Base-by-base conservation (phyloP, 2,113 vertebrate species). In the Phoenicopterus ruber region DNA sequence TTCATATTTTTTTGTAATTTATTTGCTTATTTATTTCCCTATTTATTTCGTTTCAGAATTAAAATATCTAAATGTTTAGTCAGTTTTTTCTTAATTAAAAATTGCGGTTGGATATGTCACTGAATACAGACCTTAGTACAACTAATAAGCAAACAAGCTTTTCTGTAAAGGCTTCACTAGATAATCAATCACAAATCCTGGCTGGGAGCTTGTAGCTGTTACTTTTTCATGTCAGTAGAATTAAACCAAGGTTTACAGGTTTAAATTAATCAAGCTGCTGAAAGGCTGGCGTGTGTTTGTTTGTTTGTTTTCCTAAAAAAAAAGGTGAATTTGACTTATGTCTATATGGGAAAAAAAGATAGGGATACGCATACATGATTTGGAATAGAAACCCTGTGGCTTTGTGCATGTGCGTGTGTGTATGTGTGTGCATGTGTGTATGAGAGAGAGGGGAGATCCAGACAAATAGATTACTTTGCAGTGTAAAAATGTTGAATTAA, bases 111-210 rank as follows among this genome's bases (percentile, higher is more conserved):
- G 77, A 52, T 85, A 63, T 96, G 81, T 97, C 65, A 94, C 62
- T 81, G 76, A 94, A 92, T 61, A 32, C 54, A 94, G 74, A 96
- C 66, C 77, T 94, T 86, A 61, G 54, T 90, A 17, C 79, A 95
- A 57, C 88, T 97, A 94, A 96, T 97, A 94, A 96, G 78, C 63
- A 81, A 96, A 70, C 55, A 96, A 90, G 86, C 21, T 62, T 91
- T 92, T 95, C 92, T 91, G 65, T 88, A 71, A 96, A 95, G 67
- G 54, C 40, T 55, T 92, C 70, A 78, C 58, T 82, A 93, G 86
- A 86, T 91, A 74, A 96, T 97, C 82, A 93, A 70, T 86, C 83
- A 86, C 42, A 91, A 94, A 93, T 90, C 88, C 38, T 84, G 85
- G 38, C 81, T 88, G 73, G 49, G 42, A 81, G 66, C 76, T 61